phyloP scores from a whole-genome alignment of 2,113 vertebrate species.

The Heliornis fulica region DNA sequence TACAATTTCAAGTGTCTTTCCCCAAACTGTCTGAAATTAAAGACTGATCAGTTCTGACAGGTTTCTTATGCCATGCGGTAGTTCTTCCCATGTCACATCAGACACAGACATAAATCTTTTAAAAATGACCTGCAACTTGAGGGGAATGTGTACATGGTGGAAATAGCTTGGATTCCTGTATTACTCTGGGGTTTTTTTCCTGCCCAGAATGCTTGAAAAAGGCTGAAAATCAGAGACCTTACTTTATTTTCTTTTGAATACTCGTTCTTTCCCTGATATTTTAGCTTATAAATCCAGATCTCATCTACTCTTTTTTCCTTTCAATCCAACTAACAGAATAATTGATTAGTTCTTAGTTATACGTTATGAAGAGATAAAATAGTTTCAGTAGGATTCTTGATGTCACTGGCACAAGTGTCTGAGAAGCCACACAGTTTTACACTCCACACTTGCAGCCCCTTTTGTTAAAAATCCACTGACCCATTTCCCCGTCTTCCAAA shows the following conservation, averaged over 20 bases:
- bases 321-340: not conserved
- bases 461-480: not conserved
- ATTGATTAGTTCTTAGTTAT: not conserved
- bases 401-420: not conserved
- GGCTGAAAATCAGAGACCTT: not conserved
- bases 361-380: not conserved
- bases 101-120: not conserved
- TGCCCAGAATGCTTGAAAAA: not conserved
- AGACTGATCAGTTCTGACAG: constrained; percentile 60
- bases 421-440: not conserved
- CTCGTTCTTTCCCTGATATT: not conserved
- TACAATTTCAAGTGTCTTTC: constrained; percentile 25
- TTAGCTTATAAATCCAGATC: not conserved
- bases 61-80: constrained; percentile 57
- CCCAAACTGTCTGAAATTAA: not conserved
- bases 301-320: not conserved
- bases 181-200: not conserved
- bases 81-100: constrained; percentile 48
- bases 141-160: no score
- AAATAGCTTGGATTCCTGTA: not conserved
- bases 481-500: not conserved
- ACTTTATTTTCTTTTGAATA: not conserved
- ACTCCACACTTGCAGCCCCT: not conserved
- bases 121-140: constrained; percentile 36
- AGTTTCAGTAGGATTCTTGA: not conserved